phyloP scores from a whole-genome alignment of 2,113 vertebrate species.

The Percopsis transmontana region DNA sequence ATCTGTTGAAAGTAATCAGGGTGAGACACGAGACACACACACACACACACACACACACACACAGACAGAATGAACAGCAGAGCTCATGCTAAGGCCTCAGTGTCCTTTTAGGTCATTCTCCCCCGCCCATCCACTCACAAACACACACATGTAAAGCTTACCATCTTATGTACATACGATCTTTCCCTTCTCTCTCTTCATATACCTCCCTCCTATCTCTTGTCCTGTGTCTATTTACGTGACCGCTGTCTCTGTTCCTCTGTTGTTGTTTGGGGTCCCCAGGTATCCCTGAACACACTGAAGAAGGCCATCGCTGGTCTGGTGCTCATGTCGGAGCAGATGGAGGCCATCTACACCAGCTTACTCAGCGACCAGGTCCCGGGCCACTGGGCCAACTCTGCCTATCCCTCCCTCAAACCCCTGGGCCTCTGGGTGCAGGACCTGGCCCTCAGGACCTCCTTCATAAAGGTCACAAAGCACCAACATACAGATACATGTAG shows the following conservation, averaged over 20 bases:
- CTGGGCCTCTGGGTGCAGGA: slow-evolving; percentile 81
- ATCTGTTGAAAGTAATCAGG: slow-evolving; percentile 74
- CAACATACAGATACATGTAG: background rate
- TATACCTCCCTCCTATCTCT: no score
- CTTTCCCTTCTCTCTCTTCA: no score
- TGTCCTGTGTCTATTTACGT: background rate
- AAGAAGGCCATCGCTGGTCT: slow-evolving; percentile 81
- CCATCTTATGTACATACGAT: no score
- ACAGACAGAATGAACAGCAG: background rate
- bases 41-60: background rate
- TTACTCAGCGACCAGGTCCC: slow-evolving; percentile 85
- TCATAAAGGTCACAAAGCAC: slow-evolving; percentile 75
- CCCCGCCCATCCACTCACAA: background rate
- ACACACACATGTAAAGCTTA: no score
- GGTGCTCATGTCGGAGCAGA: slow-evolving; percentile 85
- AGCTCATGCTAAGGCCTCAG: no score
- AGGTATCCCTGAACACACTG: slow-evolving; percentile 77
- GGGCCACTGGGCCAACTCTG: slow-evolving; percentile 66
- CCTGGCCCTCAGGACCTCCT: slow-evolving; percentile 77
- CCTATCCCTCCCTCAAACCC: slow-evolving; percentile 81
- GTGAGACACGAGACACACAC: slow-evolving; percentile 44
- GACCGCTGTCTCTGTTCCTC: no score
- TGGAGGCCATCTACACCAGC: slow-evolving; percentile 82
- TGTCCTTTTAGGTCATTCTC: no score
- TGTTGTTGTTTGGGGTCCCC: no score